Percentiles rank a stretch among this genome's conserved stretches.
phyloP scores from a whole-genome alignment of 1,140 invertebrate species.

The Diabrotica undecimpunctata region DNA sequence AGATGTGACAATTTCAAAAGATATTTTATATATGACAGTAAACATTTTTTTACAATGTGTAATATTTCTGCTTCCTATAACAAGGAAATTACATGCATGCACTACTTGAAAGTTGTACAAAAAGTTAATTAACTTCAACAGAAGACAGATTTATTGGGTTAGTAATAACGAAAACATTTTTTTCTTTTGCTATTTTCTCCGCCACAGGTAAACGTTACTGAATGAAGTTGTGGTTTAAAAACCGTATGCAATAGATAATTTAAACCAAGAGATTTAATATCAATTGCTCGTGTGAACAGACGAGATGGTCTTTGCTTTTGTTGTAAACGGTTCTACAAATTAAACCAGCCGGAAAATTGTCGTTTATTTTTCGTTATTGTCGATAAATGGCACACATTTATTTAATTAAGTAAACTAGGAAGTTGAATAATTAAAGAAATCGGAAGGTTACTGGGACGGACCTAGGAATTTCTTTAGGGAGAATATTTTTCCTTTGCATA shows the following conservation, averaged over 20 bases:
- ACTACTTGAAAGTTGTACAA: too few relatives aligned
- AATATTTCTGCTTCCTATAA: too few relatives aligned
- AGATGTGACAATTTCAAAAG: too few relatives aligned
- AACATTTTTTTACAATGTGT: too few relatives aligned
- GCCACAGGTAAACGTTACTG: not conserved
- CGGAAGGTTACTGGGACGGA: too few relatives aligned
- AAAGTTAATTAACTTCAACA: too few relatives aligned
- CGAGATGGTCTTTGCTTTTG: not conserved
- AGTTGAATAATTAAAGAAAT: not conserved
- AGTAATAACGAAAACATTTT: not conserved
- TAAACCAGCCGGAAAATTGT: not conserved
- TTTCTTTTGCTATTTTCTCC: not conserved
- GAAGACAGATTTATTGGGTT: not conserved
- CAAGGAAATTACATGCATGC: too few relatives aligned
- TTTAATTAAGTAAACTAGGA: not conserved
- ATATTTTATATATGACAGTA: too few relatives aligned
- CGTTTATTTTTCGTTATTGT: not conserved
- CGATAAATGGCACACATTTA: not conserved
- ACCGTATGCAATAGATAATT: conserved; percentile 1
- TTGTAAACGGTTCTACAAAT: not conserved
- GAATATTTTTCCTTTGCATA: too few relatives aligned
- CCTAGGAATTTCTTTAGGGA: too few relatives aligned
- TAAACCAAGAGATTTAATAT: conserved; percentile 1
- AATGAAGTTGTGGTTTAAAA: not conserved
- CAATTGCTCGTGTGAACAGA: not conserved